Evolutionary conservation across 2,888 invertebrate species (phyloP).

Genomic region (Calameuta filiformis): DNA sequence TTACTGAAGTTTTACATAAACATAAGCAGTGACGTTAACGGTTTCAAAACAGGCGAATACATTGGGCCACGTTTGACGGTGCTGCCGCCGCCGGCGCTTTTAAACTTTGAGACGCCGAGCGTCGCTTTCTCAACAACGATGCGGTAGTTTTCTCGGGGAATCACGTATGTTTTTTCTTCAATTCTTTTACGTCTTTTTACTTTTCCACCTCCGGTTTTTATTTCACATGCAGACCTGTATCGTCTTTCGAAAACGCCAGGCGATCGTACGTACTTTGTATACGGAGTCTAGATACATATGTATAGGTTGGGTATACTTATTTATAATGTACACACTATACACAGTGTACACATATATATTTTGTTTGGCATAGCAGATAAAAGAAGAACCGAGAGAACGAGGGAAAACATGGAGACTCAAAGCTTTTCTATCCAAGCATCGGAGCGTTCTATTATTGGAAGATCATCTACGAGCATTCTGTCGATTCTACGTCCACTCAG

Average conservation of each 20-base stretch:
- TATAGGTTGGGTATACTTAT: neutral
- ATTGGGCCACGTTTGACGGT: constrained; percentile 31
- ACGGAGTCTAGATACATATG: neutral
- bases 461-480: neutral
- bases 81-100: constrained; percentile 2
- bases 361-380: neutral
- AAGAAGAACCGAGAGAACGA: neutral
- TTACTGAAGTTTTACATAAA: constrained; percentile 30
- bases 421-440: neutral
- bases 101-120: neutral
- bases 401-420: neutral
- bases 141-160: neutral
- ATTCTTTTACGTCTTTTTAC: neutral
- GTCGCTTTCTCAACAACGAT: neutral
- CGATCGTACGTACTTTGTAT: neutral
- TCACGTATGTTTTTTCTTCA: neutral
- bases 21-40: constrained; percentile 49
- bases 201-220: neutral
- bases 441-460: neutral
- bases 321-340: neutral
- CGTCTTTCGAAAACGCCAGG: neutral
- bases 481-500: neutral
- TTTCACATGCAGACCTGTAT: neutral
- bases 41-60: constrained; percentile 51
- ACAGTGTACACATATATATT: neutral